Percentiles rank a stretch among this genome's conserved stretches.
These are phyloP conservation scores for Limenitis camilla DNA, from an alignment of 2,888 invertebrate species.

Conservation along the genomic window DNA sequence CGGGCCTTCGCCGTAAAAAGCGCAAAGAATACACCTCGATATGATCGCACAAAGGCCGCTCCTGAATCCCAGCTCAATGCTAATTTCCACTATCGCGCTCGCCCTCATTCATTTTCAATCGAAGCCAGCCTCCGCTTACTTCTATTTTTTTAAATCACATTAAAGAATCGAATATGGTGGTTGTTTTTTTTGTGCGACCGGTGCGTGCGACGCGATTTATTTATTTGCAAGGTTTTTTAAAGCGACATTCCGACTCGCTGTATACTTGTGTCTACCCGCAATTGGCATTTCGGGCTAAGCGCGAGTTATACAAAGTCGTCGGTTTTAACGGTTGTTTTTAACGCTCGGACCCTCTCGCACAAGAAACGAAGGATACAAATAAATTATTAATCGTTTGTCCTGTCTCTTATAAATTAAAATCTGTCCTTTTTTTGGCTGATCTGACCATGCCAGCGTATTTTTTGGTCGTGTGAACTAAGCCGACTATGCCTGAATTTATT, in stretches of 20 bases:
- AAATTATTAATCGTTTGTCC: constrained; percentile 76
- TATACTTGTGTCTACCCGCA: constrained; percentile 74
- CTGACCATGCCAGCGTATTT: constrained; percentile 52
- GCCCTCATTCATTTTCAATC: constrained; percentile 75
- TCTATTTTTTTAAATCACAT: constrained; percentile 73
- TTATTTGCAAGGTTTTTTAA: constrained; percentile 73
- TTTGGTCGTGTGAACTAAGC: constrained; percentile 63
- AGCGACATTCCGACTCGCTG: constrained; percentile 72
- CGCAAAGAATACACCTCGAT: constrained; percentile 75
- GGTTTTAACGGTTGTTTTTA: constrained; percentile 75
- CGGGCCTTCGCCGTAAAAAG: constrained; percentile 63
- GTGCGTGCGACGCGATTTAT: constrained; percentile 73
- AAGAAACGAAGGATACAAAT: constrained; percentile 71
- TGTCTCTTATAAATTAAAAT: constrained; percentile 76
- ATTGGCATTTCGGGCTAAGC: constrained; percentile 74
- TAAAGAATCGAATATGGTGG: constrained; percentile 74
- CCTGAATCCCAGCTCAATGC: constrained; percentile 73
- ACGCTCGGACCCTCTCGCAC: constrained; percentile 66
- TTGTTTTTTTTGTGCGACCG: constrained; percentile 63
- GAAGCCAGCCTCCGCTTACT: constrained; percentile 64
- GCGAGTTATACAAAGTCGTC: constrained; percentile 71
- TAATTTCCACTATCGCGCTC: constrained; percentile 76
- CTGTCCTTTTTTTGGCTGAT: constrained; percentile 62
- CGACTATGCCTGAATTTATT: constrained; percentile 70
- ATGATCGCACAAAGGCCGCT: constrained; percentile 75